These are phyloP conservation scores for Perognathus longimembris DNA, from an alignment of 2,113 vertebrate species.

Conservation along the genomic window DNA sequence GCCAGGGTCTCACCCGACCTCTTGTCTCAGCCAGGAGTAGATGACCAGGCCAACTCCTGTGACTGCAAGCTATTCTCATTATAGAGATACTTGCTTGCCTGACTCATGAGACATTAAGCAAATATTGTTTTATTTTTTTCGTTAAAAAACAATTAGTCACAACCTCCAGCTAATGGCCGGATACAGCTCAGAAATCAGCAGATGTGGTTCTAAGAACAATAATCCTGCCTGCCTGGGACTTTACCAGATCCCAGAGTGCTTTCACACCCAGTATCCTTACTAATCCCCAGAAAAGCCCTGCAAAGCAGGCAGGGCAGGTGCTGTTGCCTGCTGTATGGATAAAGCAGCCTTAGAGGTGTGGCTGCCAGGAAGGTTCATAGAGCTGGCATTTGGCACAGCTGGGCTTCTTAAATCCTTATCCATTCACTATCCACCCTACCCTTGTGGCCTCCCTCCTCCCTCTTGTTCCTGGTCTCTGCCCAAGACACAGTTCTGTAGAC, in stretches of 20 bases:
- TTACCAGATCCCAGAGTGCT: not conserved
- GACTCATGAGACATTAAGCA: slow-evolving; percentile 75
- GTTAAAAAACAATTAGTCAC: slow-evolving; percentile 74
- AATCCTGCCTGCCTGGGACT: not conserved
- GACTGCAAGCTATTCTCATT: not conserved
- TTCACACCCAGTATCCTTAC: not conserved
- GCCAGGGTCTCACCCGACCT: not conserved
- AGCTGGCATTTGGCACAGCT: not conserved
- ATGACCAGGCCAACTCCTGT: not conserved
- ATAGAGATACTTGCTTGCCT: slow-evolving; percentile 11
- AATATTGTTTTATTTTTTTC: slow-evolving; percentile 62
- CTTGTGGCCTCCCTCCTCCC: not conserved
- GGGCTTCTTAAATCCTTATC: not conserved
- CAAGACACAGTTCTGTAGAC: not conserved
- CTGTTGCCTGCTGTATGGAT: not conserved
- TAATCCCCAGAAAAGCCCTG: not conserved
- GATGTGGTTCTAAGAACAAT: slow-evolving; percentile 43
- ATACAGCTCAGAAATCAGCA: slow-evolving; percentile 54
- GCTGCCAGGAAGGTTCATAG: not conserved
- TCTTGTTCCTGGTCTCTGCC: not conserved
- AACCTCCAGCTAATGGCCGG: slow-evolving; percentile 76
- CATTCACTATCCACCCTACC: not conserved
- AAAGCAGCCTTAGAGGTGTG: not conserved
- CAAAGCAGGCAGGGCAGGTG: not conserved
- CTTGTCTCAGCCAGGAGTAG: not conserved